phyloP scores from a whole-genome alignment of 2,888 invertebrate species.

The Andrena camellia region DNA sequence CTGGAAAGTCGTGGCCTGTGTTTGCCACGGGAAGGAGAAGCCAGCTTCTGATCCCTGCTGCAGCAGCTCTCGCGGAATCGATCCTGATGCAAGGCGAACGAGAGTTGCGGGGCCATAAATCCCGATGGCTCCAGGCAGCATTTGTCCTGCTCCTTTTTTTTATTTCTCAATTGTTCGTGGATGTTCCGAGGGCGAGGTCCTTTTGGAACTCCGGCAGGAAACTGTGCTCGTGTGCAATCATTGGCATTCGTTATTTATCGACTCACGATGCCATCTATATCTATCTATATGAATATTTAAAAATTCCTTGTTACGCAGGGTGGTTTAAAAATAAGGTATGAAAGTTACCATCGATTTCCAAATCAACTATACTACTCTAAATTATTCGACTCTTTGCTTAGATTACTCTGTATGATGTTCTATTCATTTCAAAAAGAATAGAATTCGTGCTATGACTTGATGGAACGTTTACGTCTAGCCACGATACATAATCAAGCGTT shows the following conservation, averaged over 20 bases:
- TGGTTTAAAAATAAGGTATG: too few relatives aligned
- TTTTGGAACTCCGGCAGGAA: neutral
- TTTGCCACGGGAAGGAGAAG: slow-evolving; percentile 61
- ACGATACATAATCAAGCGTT: slow-evolving; percentile 4
- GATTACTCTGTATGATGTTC: too few relatives aligned
- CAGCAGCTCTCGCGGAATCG: slow-evolving; percentile 58
- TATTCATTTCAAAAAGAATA: too few relatives aligned
- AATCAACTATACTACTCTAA: too few relatives aligned
- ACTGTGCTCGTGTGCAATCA: neutral
- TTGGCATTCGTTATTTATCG: slow-evolving; percentile 1
- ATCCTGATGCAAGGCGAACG: slow-evolving; percentile 66
- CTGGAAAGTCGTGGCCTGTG: slow-evolving; percentile 59
- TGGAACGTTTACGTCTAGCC: neutral
- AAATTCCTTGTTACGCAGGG: neutral
- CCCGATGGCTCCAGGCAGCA: slow-evolving; percentile 37
- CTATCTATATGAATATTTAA: neutral
- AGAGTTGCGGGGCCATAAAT: slow-evolving; percentile 67
- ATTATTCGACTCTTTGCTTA: too few relatives aligned
- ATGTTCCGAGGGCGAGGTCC: too few relatives aligned
- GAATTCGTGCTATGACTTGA: neutral
- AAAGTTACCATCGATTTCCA: too few relatives aligned
- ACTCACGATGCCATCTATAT: neutral
- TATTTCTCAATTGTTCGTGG: slow-evolving; percentile 9
- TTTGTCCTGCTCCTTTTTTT: slow-evolving; percentile 29
- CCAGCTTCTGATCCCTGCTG: slow-evolving; percentile 45